Conservation (phyloP, 2,797 vertebrate genomes). For the Galago senegalensis region DNA sequence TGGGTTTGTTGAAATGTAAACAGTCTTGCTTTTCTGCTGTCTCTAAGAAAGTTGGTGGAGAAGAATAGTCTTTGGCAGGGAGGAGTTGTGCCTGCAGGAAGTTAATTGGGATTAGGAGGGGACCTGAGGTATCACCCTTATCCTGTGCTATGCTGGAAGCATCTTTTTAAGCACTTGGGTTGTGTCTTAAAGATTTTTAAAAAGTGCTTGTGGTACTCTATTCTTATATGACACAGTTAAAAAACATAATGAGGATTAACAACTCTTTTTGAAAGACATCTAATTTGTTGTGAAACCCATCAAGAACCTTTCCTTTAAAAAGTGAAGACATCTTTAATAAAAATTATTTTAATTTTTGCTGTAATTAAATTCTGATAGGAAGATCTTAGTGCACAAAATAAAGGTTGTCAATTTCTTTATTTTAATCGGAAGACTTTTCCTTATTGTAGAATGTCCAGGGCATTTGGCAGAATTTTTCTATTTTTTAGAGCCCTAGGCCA, state of each 20-base stretch:
- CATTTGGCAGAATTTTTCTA: constrained; percentile 44
- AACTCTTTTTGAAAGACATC: background rate
- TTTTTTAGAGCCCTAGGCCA: constrained; percentile 32
- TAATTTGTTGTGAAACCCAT: constrained; percentile 54
- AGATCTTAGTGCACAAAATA: constrained; percentile 43
- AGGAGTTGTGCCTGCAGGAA: background rate
- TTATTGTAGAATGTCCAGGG: constrained; percentile 4
- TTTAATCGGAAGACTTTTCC: background rate
- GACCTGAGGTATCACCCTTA: background rate
- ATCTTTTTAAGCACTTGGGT: constrained; percentile 23
- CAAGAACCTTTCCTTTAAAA: constrained; percentile 60
- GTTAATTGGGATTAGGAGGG: background rate
- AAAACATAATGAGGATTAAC: background rate
- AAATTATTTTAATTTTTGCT: constrained; percentile 62
- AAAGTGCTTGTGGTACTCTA: background rate
- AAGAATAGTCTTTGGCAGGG: background rate
- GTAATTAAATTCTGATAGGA: constrained; percentile 36
- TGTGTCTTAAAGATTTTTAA: constrained; percentile 33
- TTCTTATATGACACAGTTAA: background rate
- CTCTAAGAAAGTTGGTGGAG: background rate
- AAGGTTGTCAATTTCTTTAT: constrained; percentile 46
- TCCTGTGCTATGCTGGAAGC: background rate
- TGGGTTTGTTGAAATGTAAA: constrained; percentile 16
- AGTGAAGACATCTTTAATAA: constrained; percentile 55
- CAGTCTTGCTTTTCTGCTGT: background rate